Evolutionary conservation across 1,140 invertebrate species (phyloP).

Genomic region (Epicauta chinensis): DNA sequence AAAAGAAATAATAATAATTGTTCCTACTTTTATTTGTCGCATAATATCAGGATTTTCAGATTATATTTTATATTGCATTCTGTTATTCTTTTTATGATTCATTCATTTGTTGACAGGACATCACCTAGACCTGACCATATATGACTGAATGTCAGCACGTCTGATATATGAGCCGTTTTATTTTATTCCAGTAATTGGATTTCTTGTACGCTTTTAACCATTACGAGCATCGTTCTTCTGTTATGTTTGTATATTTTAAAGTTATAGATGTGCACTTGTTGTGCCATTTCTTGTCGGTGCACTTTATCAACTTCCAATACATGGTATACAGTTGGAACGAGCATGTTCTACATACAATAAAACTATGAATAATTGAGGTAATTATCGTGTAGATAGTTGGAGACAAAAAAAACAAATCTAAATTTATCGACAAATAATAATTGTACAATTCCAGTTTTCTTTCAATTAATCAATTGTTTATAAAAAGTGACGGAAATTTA

Average conservation of each 20-base stretch:
- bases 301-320: conserved; percentile 5
- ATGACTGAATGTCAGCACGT: conserved; percentile 2
- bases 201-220: conserved; percentile 12
- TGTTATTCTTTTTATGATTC: no score
- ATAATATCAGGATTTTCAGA: no score
- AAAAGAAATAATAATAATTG: no score
- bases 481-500: no score
- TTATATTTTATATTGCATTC: no score
- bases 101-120: not conserved
- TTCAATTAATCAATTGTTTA: no score
- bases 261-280: conserved; percentile 9
- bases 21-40: no score
- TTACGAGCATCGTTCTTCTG: conserved; percentile 8
- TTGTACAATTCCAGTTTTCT: no score
- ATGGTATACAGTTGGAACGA: conserved; percentile 1
- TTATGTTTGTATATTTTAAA: conserved; percentile 10
- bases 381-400: no score
- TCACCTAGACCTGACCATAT: conserved; percentile 11
- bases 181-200: conserved; percentile 14
- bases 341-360: not conserved
- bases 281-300: conserved; percentile 5
- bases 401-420: no score
- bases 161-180: conserved; percentile 12
- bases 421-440: no score
- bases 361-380: no score